These are phyloP conservation scores for Upupa epops DNA, from an alignment of 2,113 vertebrate genomes.

Conservation along the genomic window DNA sequence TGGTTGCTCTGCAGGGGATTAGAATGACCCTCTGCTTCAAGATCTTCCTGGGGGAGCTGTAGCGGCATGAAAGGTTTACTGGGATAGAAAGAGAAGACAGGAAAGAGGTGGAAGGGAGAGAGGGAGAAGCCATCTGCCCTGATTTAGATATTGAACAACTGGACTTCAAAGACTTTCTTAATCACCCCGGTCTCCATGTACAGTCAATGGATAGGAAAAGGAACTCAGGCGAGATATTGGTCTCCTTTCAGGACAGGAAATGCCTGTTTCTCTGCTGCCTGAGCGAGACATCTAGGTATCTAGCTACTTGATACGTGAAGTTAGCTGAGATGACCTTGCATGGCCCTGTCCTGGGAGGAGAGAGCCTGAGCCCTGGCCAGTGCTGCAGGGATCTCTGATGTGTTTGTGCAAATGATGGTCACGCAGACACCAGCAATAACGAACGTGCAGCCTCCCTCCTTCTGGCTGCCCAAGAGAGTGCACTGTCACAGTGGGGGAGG, in stretches of 20 bases:
- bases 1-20: neutral
- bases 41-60: neutral
- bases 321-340: neutral
- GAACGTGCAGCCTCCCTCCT: neutral
- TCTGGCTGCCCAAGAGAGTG: neutral
- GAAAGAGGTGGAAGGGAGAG: neutral
- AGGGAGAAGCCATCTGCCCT: neutral
- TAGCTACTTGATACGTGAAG: neutral
- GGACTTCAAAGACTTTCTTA: conserved; percentile 24
- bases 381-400: neutral
- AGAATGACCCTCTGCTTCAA: neutral
- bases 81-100: neutral
- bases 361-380: neutral
- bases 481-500: neutral
- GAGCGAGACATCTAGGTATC: neutral
- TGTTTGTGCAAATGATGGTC: neutral
- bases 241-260: conserved; percentile 50
- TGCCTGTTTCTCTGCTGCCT: conserved; percentile 13
- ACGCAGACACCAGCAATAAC: neutral
- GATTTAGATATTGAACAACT: conserved; percentile 14
- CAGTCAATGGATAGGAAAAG: neutral
- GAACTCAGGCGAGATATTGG: neutral
- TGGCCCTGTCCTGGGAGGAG: neutral
- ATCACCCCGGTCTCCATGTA: neutral
- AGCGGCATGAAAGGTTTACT: neutral